A percentile compares a stretch with the other conserved stretches of the same genome.
Evolutionary conservation across 2,888 invertebrate species (phyloP).

Genomic region (Diabrotica balteata): DNA sequence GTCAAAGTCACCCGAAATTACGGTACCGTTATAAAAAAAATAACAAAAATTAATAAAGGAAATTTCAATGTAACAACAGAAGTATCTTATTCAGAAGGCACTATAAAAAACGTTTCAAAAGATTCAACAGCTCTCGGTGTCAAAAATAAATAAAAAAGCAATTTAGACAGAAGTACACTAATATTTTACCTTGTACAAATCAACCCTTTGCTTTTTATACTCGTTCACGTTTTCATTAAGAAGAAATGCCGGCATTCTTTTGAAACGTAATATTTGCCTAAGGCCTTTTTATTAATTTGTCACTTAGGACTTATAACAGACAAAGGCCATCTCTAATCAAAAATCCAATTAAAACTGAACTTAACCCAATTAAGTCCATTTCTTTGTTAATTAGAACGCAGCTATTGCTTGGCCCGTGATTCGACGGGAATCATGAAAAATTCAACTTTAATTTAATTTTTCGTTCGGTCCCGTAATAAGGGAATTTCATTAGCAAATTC

Average conservation of each 20-base stretch:
- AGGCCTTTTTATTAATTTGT: neutral
- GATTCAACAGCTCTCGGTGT: too few species aligned
- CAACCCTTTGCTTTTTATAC: too few species aligned
- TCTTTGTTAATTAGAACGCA: constrained; percentile 1
- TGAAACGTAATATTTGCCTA: neutral
- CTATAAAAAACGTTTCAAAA: too few species aligned
- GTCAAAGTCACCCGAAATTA: too few species aligned
- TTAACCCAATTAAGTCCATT: constrained; percentile 8
- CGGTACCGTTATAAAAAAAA: too few species aligned
- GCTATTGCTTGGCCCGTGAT: constrained; percentile 1
- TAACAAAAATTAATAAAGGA: too few species aligned
- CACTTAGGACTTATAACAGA: neutral
- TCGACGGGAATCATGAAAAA: constrained; percentile 4
- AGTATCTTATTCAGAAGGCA: too few species aligned
- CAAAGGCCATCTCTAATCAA: constrained; percentile 2
- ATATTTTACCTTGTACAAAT: too few species aligned
- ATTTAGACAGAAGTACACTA: too few species aligned
- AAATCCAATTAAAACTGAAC: constrained; percentile 8
- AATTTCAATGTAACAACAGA: too few species aligned
- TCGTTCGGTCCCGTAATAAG: neutral
- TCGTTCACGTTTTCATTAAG: too few species aligned
- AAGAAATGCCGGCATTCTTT: neutral
- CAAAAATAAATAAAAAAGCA: too few species aligned
- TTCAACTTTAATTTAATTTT: constrained; percentile 10
- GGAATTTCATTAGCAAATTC: constrained; percentile 4